phyloP scores from a whole-genome alignment of 2,888 invertebrate species.

The Melipona bicolor region DNA sequence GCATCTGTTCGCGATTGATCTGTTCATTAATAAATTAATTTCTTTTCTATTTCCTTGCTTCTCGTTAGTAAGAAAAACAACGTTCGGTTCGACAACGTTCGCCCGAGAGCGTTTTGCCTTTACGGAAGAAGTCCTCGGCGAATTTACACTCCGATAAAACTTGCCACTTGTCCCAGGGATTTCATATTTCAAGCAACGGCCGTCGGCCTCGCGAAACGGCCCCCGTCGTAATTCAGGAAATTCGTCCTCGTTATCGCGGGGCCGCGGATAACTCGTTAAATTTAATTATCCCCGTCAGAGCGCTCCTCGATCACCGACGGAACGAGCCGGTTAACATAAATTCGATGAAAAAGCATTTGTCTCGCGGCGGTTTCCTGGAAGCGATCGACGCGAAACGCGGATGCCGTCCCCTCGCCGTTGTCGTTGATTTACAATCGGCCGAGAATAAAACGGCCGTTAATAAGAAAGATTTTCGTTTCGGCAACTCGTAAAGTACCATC shows the following conservation, averaged over 20 bases:
- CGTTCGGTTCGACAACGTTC: neutral
- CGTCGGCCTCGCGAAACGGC: conserved; percentile 8
- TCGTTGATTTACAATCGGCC: conserved; percentile 51
- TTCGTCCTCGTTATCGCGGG: conserved; percentile 55
- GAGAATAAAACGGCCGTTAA: conserved; percentile 63
- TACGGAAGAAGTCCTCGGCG: conserved; percentile 47
- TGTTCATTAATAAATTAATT: too few relatives aligned
- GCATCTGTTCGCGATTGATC: too few relatives aligned
- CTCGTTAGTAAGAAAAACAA: too few relatives aligned
- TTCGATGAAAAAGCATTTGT: conserved; percentile 31
- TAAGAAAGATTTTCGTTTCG: conserved; percentile 63
- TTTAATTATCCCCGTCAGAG: conserved; percentile 49
- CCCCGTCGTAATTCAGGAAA: conserved; percentile 49
- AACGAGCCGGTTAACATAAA: conserved; percentile 37
- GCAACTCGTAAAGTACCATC: conserved; percentile 65
- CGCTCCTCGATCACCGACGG: conserved; percentile 44
- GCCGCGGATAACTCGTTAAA: conserved; percentile 50
- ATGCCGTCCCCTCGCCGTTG: neutral
- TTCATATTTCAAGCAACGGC: conserved; percentile 24
- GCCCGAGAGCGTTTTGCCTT: conserved; percentile 35
- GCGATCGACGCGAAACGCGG: conserved; percentile 21
- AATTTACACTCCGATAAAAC: conserved; percentile 49
- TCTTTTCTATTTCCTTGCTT: too few relatives aligned
- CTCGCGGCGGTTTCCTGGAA: conserved; percentile 52
- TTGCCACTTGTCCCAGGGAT: conserved; percentile 35